phyloP scores from a whole-genome alignment of 2,797 vertebrate genomes.

The Acrossocheilus wenchowensis region DNA sequence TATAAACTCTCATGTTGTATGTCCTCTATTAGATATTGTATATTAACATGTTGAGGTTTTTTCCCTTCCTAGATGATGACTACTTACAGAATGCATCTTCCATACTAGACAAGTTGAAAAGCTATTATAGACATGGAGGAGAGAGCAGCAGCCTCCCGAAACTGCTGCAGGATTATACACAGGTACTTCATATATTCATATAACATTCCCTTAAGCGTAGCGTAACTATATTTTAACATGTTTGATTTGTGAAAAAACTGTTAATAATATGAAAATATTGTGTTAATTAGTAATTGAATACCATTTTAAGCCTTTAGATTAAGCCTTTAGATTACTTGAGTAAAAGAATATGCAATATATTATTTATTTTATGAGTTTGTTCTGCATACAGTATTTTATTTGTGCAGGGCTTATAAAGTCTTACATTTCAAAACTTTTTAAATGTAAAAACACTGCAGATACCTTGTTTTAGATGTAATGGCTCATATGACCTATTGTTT shows the following conservation, averaged over 20 bases:
- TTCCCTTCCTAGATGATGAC: conserved; percentile 81
- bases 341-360: background rate
- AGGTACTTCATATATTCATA: conserved; percentile 77
- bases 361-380: background rate
- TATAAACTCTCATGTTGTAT: background rate
- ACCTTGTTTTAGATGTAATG: background rate
- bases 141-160: conserved; percentile 82
- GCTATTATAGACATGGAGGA: conserved; percentile 82
- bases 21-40: background rate
- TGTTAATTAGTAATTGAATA: background rate
- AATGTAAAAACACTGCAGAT: background rate
- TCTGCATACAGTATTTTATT: background rate
- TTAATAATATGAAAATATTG: background rate
- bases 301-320: background rate
- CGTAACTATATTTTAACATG: background rate
- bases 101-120: conserved; percentile 87
- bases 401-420: background rate
- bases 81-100: conserved; percentile 90
- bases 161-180: conserved; percentile 91
- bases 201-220: background rate
- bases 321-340: background rate
- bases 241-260: too few species aligned
- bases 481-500: background rate
- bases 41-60: background rate
- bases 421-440: background rate